Conservation (phyloP, 1,140 invertebrate genomes). For the Achatina immaculata region DNA sequence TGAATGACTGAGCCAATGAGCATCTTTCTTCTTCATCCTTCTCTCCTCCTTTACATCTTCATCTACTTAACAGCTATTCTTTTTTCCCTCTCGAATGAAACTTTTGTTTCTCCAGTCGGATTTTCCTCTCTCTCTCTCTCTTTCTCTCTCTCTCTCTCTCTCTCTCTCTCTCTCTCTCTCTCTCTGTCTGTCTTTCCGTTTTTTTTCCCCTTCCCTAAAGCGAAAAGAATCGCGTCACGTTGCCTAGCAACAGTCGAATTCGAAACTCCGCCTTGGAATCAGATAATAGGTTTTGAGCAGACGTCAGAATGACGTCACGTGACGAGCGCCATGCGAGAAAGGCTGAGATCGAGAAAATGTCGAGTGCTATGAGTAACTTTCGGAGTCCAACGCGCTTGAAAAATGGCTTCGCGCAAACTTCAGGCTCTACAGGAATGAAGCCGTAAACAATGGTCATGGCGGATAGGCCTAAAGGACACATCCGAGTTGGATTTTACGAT, state of each 20-base stretch:
- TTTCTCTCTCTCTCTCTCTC: no score
- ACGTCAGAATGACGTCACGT: constrained; percentile 48
- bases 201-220: no score
- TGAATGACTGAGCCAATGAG: no score
- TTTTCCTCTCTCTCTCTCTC: no score
- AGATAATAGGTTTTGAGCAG: constrained; percentile 44
- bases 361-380: constrained; percentile 28
- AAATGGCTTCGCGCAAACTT: constrained; percentile 26
- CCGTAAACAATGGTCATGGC: constrained; percentile 65
- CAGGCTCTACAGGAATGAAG: constrained; percentile 11
- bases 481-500: constrained; percentile 95
- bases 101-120: no score
- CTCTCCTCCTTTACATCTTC: no score
- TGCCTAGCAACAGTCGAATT: constrained; percentile 49
- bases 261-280: constrained; percentile 53
- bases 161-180: no score
- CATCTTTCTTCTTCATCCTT: no score
- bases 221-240: no score
- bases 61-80: no score
- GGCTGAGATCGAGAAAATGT: constrained; percentile 33
- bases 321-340: constrained; percentile 28
- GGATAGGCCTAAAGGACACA: constrained; percentile 66
- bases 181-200: no score
- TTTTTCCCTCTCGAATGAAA: no score
- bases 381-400: constrained; percentile 39